Evolutionary conservation across 2,888 invertebrate genomes (phyloP).

Genomic region (Perdita meconis): DNA sequence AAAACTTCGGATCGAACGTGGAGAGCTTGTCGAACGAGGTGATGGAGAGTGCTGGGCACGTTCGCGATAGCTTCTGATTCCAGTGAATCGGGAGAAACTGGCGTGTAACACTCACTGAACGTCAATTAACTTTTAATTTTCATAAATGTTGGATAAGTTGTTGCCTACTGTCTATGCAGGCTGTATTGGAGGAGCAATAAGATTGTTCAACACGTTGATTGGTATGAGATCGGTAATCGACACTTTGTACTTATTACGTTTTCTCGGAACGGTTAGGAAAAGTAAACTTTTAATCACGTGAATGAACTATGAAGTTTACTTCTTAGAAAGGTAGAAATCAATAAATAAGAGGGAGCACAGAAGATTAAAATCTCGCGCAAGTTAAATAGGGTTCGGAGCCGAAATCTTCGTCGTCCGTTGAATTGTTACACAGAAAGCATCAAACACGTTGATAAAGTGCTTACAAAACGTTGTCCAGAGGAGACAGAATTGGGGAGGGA

Average conservation of each 20-base stretch:
- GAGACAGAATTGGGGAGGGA: conserved; percentile 63
- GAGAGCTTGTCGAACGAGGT: no score
- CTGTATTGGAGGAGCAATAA: background rate
- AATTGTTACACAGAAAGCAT: conserved; percentile 57
- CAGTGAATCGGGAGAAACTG: background rate
- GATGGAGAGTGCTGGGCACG: background rate
- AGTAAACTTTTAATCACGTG: no score
- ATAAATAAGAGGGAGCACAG: no score
- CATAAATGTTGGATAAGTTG: background rate
- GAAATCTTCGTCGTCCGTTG: conserved; percentile 35
- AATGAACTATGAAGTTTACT: no score
- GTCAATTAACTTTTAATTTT: conserved; percentile 3
- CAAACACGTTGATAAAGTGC: conserved; percentile 72
- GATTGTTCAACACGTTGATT: no score
- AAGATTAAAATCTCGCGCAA: no score
- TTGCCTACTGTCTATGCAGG: no score
- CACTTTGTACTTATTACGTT: no score
- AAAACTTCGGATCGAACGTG: conserved; percentile 9
- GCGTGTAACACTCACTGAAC: background rate
- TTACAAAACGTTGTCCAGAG: conserved; percentile 75
- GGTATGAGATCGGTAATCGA: no score
- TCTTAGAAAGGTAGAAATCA: no score
- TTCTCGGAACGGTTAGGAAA: no score
- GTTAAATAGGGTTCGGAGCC: conserved; percentile 13
- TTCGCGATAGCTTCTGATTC: background rate